Evolutionary conservation across 1,140 invertebrate species (phyloP), one percentile per base, ranked within the genome.

Genomic region (Lepidostoma basale): DNA sequence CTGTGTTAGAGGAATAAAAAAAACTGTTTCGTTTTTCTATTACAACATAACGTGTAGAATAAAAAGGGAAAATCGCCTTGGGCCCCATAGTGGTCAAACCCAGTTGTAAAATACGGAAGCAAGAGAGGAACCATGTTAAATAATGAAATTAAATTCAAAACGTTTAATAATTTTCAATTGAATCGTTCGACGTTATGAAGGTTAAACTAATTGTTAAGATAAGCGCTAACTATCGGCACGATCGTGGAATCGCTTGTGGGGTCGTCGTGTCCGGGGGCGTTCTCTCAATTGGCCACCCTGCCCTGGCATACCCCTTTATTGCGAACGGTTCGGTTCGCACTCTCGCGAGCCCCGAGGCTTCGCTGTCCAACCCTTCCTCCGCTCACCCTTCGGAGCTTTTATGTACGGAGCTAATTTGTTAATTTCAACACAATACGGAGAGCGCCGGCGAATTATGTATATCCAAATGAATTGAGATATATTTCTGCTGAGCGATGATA

Each of bases 201-300:
- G 67, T 33, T 20, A 23, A 12, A 62, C 28, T 69, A 65, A 69
- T 58, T 69, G 62, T 69, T 69, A 65, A 69, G 68, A 69, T 69
- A 69, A 69, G 39, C 62, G 47, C 63, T 63, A 62, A 59, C 42
- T 60, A 62, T 62, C 22, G 59, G 30, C 62, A 54, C 47, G 47
- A 52, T 65, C 28, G 18, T 40, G 6, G 40, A 42, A 39, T 47
- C 26, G 30, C 23, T 36, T 18, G 36, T 47, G 40, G 68, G 68
- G 68, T 69, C 18, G 23, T 39, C 45, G 23, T 69, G 68, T 65
- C 68, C 68, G 16, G 47, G 30, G 68, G 68, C 62, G 36, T 20
- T 69, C 58, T 58, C 40, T 36, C 16, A 64, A 69, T 69, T 69
- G 59, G 42, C 60, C 14, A 49, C 42, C 26, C 58, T 16, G 12